Conservation (phyloP, 2,113 vertebrate genomes). For the Rhinopomastus cyanomelas region DNA sequence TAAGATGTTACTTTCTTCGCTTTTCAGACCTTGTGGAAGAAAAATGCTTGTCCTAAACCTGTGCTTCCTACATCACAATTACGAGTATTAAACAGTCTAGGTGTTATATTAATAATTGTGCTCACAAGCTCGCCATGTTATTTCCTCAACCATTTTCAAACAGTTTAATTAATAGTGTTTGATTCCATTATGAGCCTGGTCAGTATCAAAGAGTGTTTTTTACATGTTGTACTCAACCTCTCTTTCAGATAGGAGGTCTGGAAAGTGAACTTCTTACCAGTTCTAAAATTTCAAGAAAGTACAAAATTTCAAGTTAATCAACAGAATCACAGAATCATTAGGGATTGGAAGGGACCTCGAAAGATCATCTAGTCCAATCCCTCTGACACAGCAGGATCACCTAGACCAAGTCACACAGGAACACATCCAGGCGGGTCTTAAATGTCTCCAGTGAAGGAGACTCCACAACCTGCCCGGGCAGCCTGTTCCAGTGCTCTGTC, state of each 20-base stretch:
- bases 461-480: too few species aligned
- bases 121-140: not conserved
- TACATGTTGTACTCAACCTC: not conserved
- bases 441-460: too few species aligned
- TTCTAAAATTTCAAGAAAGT: not conserved
- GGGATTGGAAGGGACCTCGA: too few species aligned
- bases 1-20: not conserved
- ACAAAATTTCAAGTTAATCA: not conserved
- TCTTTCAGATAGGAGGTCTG: not conserved
- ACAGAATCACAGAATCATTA: too few species aligned
- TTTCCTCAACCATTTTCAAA: not conserved
- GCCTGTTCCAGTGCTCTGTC: too few species aligned
- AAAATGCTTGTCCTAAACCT: not conserved
- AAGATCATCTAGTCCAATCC: too few species aligned
- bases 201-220: not conserved
- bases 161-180: not conserved
- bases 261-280: not conserved
- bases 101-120: not conserved
- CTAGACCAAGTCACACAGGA: too few species aligned
- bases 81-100: not conserved
- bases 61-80: not conserved
- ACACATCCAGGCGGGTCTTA: too few species aligned
- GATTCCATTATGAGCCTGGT: not conserved
- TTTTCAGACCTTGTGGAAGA: not conserved
- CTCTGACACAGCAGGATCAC: too few species aligned